Percentiles rank a stretch among this genome's conserved stretches.
These are phyloP conservation scores for Apostichopus californicus DNA, from an alignment of 35 echinoderm and acorn worm genomes.

Conservation along the genomic window DNA sequence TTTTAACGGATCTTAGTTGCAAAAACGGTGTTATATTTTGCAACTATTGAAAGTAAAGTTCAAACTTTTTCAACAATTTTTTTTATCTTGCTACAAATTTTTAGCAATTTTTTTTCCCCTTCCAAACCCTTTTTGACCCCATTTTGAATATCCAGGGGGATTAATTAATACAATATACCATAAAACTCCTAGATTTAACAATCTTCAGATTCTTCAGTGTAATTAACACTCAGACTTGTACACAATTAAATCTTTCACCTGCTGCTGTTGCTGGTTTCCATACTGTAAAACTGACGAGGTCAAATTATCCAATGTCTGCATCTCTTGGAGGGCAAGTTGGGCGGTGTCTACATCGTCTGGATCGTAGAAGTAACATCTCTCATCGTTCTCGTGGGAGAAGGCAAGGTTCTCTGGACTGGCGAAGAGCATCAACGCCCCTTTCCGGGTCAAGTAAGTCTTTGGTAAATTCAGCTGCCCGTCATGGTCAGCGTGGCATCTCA, in stretches of 20 bases:
- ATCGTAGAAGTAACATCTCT: constrained; percentile 65
- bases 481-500: neutral
- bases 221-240: neutral
- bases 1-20: neutral
- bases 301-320: constrained; percentile 72
- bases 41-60: neutral
- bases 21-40: neutral
- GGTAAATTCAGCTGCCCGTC: constrained; percentile 64
- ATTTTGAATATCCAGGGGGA: too few relatives aligned
- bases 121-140: too few relatives aligned
- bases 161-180: too few relatives aligned
- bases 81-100: neutral
- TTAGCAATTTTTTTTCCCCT: too few relatives aligned
- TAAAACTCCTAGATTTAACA: too few relatives aligned
- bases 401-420: constrained; percentile 75
- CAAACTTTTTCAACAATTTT: neutral
- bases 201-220: neutral
- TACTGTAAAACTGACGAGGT: constrained; percentile 78
- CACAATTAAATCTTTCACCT: neutral
- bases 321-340: constrained; percentile 29
- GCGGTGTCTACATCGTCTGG: constrained; percentile 43
- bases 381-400: constrained; percentile 57
- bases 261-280: constrained; percentile 54
- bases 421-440: constrained; percentile 91
- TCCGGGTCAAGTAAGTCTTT: constrained; percentile 87